Base-by-base conservation (phyloP, 1,140 invertebrate genomes). In the Drosophila mojavensis region DNA sequence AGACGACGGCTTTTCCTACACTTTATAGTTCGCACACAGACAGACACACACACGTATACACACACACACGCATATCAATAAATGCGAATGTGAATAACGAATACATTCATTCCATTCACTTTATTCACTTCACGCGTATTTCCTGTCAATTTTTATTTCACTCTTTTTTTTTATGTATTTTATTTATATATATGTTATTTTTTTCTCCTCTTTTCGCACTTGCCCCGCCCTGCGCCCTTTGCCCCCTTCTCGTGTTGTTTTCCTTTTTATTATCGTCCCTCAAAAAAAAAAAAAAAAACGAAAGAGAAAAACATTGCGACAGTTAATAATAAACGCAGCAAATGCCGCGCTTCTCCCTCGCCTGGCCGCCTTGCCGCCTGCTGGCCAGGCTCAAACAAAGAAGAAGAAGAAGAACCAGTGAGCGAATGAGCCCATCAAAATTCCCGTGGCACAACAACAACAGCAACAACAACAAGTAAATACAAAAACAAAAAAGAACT, bases 281-380 rank as follows among this genome's bases (percentile, higher is more conserved):
- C 43, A 6, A 45, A 5, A 47, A 5, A 15, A n/a, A 15, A 47
- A 6, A 47, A 45, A 11, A 43, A n/a, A 2, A 15, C 3, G 5
- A 45, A 15, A 15, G 5, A 45, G 2, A 45, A 54, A 66, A 78
- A 85, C 73, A 79, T 88, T 82, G 79, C 78, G 75, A 86, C 82
- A 86, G 79, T 86, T 85, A 85, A 79, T 83, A 86, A 86, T 82
- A 88, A 84, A 84, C 81, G 63, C 81, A 61, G 55, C 61, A 33
- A 78, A 50, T 62, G 39, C 30, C 64, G 47, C 61, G 20, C 47
- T 4, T 3, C 36, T 3, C 48, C 24, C 26, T 54, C 41, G 33
- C 50, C 17, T 17, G 17, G 17, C 17, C 17, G 17, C 24, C 26
- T 54, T 33, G 33, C 50, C 15, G 41, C 36, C 48, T 5, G 20